Conservation (phyloP, 2,888 invertebrate species). For the Acleris literana region DNA sequence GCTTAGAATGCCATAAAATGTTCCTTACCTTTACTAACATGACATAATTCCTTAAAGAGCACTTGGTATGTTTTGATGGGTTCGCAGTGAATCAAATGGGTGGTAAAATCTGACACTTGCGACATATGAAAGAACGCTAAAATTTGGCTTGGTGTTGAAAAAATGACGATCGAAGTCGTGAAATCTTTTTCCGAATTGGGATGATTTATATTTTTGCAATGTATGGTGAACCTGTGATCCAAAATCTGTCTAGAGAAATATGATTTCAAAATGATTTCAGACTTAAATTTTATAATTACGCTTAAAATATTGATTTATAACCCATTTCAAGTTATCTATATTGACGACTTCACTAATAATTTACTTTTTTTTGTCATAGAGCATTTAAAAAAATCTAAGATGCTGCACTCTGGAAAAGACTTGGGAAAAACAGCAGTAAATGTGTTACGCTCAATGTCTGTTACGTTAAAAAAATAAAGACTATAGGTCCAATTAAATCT, state of each 20-base stretch:
- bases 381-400: background rate
- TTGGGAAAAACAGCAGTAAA: no score
- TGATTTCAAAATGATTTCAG: no score
- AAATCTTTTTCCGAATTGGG: no score
- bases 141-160: background rate
- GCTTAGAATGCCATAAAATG: slow-evolving; percentile 40
- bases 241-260: no score
- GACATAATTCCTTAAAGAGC: slow-evolving; percentile 33
- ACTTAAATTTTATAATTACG: no score
- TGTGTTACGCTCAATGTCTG: no score
- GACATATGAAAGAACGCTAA: background rate
- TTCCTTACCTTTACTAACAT: slow-evolving; percentile 34
- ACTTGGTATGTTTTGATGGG: slow-evolving; percentile 20
- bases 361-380: background rate
- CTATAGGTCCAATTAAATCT: no score
- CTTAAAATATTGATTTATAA: no score
- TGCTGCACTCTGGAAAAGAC: no score
- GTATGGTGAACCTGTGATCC: no score
- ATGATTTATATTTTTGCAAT: no score
- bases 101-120: slow-evolving; percentile 13
- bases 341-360: background rate
- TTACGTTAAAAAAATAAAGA: no score
- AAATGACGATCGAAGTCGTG: background rate
- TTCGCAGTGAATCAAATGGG: slow-evolving; percentile 30
- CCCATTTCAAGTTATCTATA: background rate